Evolutionary conservation across 2,113 vertebrate genomes (phyloP).

Genomic region (Antechinus flavipes): DNA sequence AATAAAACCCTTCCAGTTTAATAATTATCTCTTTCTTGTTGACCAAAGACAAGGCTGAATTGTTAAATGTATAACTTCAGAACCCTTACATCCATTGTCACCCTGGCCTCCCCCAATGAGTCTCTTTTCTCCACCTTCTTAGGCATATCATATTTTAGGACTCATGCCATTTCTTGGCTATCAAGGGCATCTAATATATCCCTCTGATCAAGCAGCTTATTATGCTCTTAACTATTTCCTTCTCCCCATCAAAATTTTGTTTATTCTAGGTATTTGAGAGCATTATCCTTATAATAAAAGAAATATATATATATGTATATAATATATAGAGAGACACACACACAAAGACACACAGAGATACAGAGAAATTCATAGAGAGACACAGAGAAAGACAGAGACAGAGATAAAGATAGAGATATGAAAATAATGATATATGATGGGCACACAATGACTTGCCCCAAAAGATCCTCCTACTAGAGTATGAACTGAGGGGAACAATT

Average conservation of each 20-base stretch:
- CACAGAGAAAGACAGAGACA: not conserved
- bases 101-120: not conserved
- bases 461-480: not conserved
- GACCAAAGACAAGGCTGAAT: constrained; percentile 1
- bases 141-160: not conserved
- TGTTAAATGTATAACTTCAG: not conserved
- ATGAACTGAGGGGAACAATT: not conserved
- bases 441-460: not conserved
- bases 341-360: too few species aligned
- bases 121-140: not conserved
- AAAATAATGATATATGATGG: not conserved
- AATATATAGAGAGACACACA: too few species aligned
- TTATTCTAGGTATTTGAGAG: not conserved
- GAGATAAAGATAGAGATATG: not conserved
- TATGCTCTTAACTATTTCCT: not conserved
- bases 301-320: too few species aligned
- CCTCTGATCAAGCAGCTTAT: not conserved
- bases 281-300: not conserved
- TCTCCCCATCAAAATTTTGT: not conserved
- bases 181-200: not conserved
- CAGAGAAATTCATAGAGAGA: not conserved
- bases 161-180: not conserved
- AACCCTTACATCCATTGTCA: not conserved
- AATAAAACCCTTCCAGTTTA: constrained; percentile 11
- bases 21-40: constrained; percentile 41